These are phyloP conservation scores for Zophobas atratus DNA, from an alignment of 1,140 invertebrate genomes.

Conservation along the genomic window DNA sequence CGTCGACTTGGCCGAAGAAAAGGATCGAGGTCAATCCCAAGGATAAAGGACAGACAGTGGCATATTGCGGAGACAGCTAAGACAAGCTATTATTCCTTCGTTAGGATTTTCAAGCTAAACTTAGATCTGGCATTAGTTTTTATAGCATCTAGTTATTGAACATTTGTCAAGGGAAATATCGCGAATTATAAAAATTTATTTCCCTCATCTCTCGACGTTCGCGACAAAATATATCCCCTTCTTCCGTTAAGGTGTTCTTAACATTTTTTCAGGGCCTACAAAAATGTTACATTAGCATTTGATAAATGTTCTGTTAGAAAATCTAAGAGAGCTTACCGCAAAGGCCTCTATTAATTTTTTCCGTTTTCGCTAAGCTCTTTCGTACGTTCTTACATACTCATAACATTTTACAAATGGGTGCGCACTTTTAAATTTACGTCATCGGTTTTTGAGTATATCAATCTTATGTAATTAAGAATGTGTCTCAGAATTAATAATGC, in stretches of 20 bases:
- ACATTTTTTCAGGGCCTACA: conserved; percentile 27
- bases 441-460: no score
- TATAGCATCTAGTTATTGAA: conserved; percentile 48
- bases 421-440: no score
- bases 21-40: conserved; percentile 1
- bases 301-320: conserved; percentile 31
- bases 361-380: not conserved
- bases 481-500: no score
- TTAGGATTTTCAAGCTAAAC: conserved; percentile 47
- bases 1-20: conserved; percentile 11
- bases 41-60: conserved; percentile 39
- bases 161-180: conserved; percentile 30
- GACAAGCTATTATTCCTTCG: conserved; percentile 52
- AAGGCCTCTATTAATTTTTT: conserved; percentile 32
- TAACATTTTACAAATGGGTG: no score
- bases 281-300: conserved; percentile 41
- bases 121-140: conserved; percentile 35
- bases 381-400: not conserved
- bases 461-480: no score
- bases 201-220: conserved; percentile 20
- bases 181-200: conserved; percentile 42
- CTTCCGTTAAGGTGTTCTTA: conserved; percentile 33
- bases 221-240: conserved; percentile 31
- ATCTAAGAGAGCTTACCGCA: conserved; percentile 25
- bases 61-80: conserved; percentile 51